Evolutionary conservation across 2,113 vertebrate species (phyloP).

Genomic region (Parus major): DNA sequence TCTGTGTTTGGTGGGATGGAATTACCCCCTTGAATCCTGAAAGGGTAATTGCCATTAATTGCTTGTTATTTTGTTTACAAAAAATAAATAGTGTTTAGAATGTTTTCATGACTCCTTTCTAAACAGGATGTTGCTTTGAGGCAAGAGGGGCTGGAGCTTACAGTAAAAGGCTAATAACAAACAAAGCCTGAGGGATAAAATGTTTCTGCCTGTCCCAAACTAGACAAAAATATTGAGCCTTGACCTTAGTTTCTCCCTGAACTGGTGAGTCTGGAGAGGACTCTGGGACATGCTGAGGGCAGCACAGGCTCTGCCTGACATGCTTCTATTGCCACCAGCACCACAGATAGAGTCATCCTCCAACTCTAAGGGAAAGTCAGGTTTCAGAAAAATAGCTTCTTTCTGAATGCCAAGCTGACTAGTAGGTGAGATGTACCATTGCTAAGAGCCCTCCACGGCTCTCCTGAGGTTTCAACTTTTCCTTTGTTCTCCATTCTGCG

Average conservation of each 20-base stretch:
- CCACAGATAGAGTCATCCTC: not conserved
- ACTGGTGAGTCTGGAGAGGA: not conserved
- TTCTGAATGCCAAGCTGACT: not conserved
- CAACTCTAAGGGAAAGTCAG: not conserved
- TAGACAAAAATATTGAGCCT: not conserved
- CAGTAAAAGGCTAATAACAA: constrained; percentile 24
- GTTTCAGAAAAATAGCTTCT: not conserved
- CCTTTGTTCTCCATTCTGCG: not conserved
- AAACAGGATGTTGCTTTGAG: constrained; percentile 48
- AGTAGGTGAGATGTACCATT: not conserved
- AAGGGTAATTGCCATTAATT: constrained; percentile 22
- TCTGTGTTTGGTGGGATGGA: not conserved
- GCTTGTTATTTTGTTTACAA: constrained; percentile 51
- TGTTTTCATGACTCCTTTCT: constrained; percentile 43
- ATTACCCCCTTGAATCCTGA: constrained; percentile 9
- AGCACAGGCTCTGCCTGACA: not conserved
- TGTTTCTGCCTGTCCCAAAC: constrained; percentile 9
- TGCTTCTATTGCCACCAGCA: not conserved
- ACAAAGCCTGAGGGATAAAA: constrained; percentile 14
- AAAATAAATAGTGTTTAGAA: constrained; percentile 3
- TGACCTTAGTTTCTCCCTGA: not conserved
- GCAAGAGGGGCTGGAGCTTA: constrained; percentile 18
- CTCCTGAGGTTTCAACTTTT: not conserved
- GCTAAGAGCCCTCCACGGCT: not conserved
- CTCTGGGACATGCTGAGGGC: not conserved